These are phyloP conservation scores for Acanthurus tractus DNA, from an alignment of 2,797 vertebrate genomes.

Conservation along the genomic window DNA sequence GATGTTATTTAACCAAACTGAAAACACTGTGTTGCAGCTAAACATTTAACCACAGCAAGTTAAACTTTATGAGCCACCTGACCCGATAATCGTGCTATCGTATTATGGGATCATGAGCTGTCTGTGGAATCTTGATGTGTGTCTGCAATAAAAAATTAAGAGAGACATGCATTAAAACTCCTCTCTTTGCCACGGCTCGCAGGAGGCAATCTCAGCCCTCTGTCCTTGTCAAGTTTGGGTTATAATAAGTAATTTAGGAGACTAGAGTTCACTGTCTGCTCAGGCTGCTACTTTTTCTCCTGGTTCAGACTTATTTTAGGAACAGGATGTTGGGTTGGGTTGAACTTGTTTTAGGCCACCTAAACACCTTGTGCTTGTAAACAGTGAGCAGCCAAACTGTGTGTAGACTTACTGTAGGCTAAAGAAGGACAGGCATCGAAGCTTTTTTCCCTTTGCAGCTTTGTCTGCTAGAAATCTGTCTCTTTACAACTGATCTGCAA, in stretches of 20 bases:
- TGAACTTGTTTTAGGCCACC: neutral
- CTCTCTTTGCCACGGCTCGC: slow-evolving; percentile 23
- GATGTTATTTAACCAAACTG: neutral
- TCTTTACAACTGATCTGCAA: too few relatives aligned
- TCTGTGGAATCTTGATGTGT: slow-evolving; percentile 35
- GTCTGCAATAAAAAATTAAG: slow-evolving; percentile 58
- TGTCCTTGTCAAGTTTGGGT: slow-evolving; percentile 57
- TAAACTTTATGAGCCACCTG: neutral
- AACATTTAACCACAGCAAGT: slow-evolving; percentile 4
- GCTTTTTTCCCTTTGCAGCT: neutral
- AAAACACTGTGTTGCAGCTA: neutral
- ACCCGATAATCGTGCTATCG: slow-evolving; percentile 25
- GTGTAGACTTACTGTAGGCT: neutral
- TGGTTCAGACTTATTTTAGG: slow-evolving; percentile 28
- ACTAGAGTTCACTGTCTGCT: slow-evolving; percentile 34
- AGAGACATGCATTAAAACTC: slow-evolving; percentile 53
- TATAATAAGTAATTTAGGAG: slow-evolving; percentile 64
- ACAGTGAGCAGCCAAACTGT: neutral
- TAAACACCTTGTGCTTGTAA: neutral
- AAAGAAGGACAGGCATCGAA: neutral
- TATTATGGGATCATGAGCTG: slow-evolving; percentile 24
- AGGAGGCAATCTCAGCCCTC: slow-evolving; percentile 35
- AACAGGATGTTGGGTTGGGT: neutral
- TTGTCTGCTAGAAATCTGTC: too few relatives aligned
- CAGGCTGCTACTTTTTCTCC: neutral